phyloP scores from a whole-genome alignment of 1,140 invertebrate species.

The Dendrolimus kikuchii region DNA sequence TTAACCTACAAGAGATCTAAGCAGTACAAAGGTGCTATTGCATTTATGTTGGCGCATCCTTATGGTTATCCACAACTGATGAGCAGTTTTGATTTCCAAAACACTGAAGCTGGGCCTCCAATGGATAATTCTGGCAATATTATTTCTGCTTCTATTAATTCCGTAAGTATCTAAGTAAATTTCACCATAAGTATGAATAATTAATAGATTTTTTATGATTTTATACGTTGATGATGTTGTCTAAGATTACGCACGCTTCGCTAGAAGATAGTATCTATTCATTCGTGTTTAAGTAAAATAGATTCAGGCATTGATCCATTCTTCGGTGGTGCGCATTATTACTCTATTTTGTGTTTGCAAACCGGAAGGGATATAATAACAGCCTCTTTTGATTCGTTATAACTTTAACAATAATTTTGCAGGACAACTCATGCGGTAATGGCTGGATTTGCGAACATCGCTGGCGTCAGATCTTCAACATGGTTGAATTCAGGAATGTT shows the following conservation, averaged over 20 bases:
- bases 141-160: slow-evolving; percentile 76
- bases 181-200: too few relatives aligned
- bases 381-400: background rate
- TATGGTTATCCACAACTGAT: slow-evolving; percentile 85
- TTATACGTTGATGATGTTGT: too few relatives aligned
- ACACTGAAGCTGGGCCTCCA: slow-evolving; percentile 76
- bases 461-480: slow-evolving; percentile 87
- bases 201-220: too few relatives aligned
- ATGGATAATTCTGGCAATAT: slow-evolving; percentile 76
- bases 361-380: too few relatives aligned
- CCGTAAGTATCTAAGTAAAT: slow-evolving; percentile 38
- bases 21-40: slow-evolving; percentile 79
- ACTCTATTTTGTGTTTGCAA: too few relatives aligned
- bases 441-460: slow-evolving; percentile 94
- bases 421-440: slow-evolving; percentile 79
- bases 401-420: background rate
- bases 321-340: too few relatives aligned
- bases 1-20: slow-evolving; percentile 75
- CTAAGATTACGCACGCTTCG: too few relatives aligned
- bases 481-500: slow-evolving; percentile 83
- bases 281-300: too few relatives aligned
- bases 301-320: too few relatives aligned
- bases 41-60: slow-evolving; percentile 89
- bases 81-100: slow-evolving; percentile 80
- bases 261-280: too few relatives aligned